Evolutionary conservation across 2,113 vertebrate species (phyloP), one percentile per base, ranked within the genome.

Genomic region (Nesoenas mayeri): DNA sequence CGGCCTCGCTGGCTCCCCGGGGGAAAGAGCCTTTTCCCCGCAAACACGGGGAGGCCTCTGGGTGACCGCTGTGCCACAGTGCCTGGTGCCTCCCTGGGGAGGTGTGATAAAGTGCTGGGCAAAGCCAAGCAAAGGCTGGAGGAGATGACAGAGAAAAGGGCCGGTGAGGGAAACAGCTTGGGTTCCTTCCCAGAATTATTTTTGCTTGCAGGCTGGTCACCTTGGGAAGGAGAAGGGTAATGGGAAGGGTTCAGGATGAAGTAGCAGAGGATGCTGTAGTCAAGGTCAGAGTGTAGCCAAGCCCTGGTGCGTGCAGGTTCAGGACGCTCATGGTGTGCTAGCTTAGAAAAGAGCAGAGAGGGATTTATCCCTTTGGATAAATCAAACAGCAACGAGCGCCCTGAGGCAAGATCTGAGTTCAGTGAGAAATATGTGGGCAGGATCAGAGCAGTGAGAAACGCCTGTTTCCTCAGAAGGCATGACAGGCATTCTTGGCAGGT

Each of bases 341-440:
- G 21, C 13, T 48, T 74, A 42, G 48, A 60, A 75, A 78, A 29
- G 13, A 53, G 83, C 0, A 4, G 38, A 80, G 34, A 6, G 18
- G 19, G 28, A 31, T 88, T 93, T 85, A 89, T 79, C 40, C 48
- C 40, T 62, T 60, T 38, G 29, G 54, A 66, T 86, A 70, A 91
- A 94, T 70, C 31, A 79, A 54, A 51, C 9, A 51, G 51, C 26
- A 26, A 25, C 0, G 12, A 40, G 17, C 9, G 60, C 79, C 77
- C 32, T 0, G 7, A 40, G 77, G 70, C 87, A 71, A 73, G 36
- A 91, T 44, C 53, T 7, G 42, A 56, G 44, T 57, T 80, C 34
- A 10, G 32, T 38, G 91, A 93, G 90, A 89, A 91, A 36, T 29
- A 54, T 1, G 73, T 57, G 89, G 91, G 85, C 92, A 81, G 88